These are phyloP conservation scores for Lacerta bilineata DNA, from an alignment of 2,797 vertebrate genomes.

Conservation along the genomic window DNA sequence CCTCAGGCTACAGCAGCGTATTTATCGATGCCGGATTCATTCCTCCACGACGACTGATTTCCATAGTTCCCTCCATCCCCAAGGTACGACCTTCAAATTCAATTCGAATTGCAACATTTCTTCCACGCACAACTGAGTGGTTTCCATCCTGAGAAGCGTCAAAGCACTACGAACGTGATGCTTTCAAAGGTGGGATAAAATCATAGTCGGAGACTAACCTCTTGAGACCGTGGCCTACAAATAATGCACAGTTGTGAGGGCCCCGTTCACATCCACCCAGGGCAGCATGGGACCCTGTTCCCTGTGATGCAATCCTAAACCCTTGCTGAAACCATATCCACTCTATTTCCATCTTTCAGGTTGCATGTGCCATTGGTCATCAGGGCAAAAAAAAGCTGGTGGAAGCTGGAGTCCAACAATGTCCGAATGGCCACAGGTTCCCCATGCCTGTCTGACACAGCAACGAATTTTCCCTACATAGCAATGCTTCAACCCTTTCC, in stretches of 20 bases:
- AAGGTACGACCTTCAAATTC: constrained; percentile 12
- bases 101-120: constrained; percentile 4
- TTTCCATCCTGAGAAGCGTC: neutral
- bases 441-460: too few relatives aligned
- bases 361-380: too few relatives aligned
- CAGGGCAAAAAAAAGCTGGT: too few relatives aligned
- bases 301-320: neutral
- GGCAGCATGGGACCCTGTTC: neutral
- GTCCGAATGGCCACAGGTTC: too few relatives aligned
- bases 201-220: too few relatives aligned
- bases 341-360: too few relatives aligned
- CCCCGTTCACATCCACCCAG: too few relatives aligned
- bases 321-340: too few relatives aligned
- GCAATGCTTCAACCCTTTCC: neutral
- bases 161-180: neutral
- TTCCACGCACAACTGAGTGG: neutral
- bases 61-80: neutral
- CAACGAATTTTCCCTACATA: too few relatives aligned
- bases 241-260: too few relatives aligned
- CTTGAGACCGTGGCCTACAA: neutral
- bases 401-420: too few relatives aligned
- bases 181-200: neutral
- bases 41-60: neutral
- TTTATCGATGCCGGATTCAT: neutral
- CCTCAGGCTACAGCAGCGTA: neutral